Conservation (phyloP, 2,797 vertebrate genomes). For the Macrochelys suwanniensis region DNA sequence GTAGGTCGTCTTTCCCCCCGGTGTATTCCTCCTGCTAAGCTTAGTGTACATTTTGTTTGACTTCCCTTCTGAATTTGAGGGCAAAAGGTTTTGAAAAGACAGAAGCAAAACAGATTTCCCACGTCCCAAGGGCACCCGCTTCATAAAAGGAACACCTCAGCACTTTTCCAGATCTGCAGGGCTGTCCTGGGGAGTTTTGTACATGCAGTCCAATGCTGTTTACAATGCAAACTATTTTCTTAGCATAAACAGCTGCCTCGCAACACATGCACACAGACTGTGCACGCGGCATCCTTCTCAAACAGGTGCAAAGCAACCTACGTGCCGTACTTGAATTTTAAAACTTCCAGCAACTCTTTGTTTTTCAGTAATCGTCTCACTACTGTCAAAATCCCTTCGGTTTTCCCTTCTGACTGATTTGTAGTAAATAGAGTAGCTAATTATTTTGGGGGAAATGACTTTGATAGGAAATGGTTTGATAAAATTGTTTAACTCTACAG, state of each 20-base stretch:
- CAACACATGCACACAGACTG: background rate
- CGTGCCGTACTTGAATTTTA: background rate
- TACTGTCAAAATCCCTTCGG: background rate
- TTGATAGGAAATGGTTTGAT: constrained; percentile 49
- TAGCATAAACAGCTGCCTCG: constrained; percentile 57
- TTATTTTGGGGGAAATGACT: background rate
- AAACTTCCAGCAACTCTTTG: background rate
- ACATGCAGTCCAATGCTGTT: constrained; percentile 42
- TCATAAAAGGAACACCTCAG: constrained; percentile 16
- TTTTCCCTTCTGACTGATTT: background rate
- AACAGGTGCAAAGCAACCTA: background rate
- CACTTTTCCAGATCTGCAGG: constrained; percentile 3
- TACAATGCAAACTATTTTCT: constrained; percentile 52
- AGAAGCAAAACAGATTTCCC: constrained; percentile 55
- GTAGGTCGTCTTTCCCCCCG: background rate
- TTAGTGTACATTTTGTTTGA: constrained; percentile 37
- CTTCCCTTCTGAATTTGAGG: constrained; percentile 66
- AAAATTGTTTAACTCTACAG: constrained; percentile 42
- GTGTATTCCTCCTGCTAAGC: background rate
- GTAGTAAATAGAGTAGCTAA: background rate
- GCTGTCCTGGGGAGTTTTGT: constrained; percentile 25
- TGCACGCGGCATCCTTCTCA: background rate
- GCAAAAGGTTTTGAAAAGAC: constrained; percentile 39
- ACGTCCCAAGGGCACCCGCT: background rate
- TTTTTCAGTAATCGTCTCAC: background rate